Evolutionary conservation across 1,140 invertebrate species (phyloP), one percentile per base, ranked within the genome.

Genomic region (Triops cancriformis): DNA sequence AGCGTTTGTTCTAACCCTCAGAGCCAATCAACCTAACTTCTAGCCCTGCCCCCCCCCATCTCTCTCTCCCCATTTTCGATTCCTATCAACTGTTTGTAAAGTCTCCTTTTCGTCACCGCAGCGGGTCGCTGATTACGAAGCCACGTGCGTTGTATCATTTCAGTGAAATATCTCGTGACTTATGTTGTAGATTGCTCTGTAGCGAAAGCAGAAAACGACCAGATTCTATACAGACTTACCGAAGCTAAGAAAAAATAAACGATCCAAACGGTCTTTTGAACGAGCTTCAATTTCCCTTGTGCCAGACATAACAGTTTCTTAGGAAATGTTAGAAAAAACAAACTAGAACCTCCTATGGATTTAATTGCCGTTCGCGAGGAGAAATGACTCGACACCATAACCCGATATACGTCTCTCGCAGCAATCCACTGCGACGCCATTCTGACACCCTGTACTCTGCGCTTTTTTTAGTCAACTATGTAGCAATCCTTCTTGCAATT

Each of bases 241-340:
- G 51, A 64, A 23, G 23, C 18, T n/a, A 64, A 64, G 51, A 64
- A n/a, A 18, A 1, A 3, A 64, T 64, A 64, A 64, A n/a, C n/a
- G n/a, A n/a, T n/a, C n/a, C n/a, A n/a, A 64, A 64, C 51, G 51
- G 51, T 64, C 51, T 64, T 64, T 23, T 64, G 51, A 64, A 64
- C 51, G 51, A 64, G 51, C 51, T 64, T 64, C 51, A 64, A 10
- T 64, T n/a, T 64, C 23, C 51, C 23, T 64, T 12, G 51, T 64
- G 51, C 51, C 51, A 64, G 51, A 64, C 23, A 18, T 23, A 1
- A 23, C 14, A 64, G 10, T 64, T 64, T 64, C 0, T 64, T 23
- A 23, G 14, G 51, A 23, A 18, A 23, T 64, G 14, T 64, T 18
- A 23, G 10, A 64, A 64, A 64, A 64, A n/a, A 10, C 1, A 23